A percentile compares a stretch with the other conserved stretches of the same genome.
Conservation (phyloP, 2,113 vertebrate genomes). For the Physeter macrocephalus region DNA sequence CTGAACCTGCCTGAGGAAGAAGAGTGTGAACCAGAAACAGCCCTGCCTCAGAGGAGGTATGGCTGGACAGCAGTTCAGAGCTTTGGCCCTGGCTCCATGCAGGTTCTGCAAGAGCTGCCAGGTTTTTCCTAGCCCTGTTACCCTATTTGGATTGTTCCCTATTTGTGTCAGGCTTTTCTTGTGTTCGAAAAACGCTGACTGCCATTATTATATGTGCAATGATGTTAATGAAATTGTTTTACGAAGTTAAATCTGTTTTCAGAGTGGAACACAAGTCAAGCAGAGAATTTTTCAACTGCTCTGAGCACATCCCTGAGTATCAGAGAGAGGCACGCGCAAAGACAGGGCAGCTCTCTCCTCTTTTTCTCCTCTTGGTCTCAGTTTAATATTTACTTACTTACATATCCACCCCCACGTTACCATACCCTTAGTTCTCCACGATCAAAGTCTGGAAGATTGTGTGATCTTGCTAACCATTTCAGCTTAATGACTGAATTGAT, state of each 20-base stretch:
- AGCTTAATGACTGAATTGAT: background rate
- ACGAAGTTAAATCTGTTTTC: background rate
- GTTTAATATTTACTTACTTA: background rate
- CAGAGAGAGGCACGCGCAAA: background rate
- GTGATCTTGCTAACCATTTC: background rate
- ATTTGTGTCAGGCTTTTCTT: background rate
- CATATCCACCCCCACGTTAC: background rate
- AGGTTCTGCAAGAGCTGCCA: background rate
- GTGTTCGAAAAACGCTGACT: background rate
- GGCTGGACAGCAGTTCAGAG: background rate
- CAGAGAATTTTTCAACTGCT: background rate
- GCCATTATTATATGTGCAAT: background rate
- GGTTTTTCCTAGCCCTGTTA: background rate
- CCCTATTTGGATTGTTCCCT: constrained; percentile 22
- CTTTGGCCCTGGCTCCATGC: background rate
- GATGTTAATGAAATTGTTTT: background rate
- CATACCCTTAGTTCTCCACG: background rate
- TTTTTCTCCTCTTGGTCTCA: background rate
- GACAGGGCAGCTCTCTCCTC: background rate
- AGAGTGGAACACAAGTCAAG: background rate
- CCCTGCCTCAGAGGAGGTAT: background rate
- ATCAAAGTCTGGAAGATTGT: background rate
- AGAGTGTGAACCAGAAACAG: background rate
- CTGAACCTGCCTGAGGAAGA: background rate
- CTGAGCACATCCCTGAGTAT: background rate